Base-by-base conservation (phyloP, 2,113 vertebrate genomes). In the Leptocoma aspasia region DNA sequence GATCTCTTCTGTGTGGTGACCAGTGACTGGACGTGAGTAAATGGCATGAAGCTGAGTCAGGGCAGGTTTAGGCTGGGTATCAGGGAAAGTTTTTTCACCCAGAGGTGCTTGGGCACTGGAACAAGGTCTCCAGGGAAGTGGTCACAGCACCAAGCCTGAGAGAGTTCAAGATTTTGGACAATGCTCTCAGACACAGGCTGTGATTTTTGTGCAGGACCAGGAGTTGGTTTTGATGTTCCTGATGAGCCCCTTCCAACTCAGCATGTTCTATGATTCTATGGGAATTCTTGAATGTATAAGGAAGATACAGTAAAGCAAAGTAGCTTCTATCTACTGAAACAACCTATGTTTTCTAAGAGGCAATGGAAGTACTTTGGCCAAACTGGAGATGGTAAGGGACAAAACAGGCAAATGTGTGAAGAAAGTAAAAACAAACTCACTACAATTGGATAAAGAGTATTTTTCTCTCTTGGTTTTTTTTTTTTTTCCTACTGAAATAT, bases 1-100 rank as follows among this genome's bases (percentile, higher is more conserved):
- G 47, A 24, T 47, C 10, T n/a, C n/a, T 45, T 45, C 19, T 30
- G 7, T 56, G 11, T 26, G 30, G n/a, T 87, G 23, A n/a, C 1
- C 64, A 33, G 20, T 26, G 30, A 45, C 41, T 21, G 27, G 21
- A 60, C 0, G 0, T 3, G 5, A 54, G 6, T 10, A n/a, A 71
- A 35, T 17, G 30, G 13, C n/a, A 9, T 18, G 20, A 71, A 63
- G 26, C 11, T 56, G 30, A 10, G 16, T 31, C 8, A 41, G 49
- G 6, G 7, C 7, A 30, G 31, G 26, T 30, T 54, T 35, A 49
- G 30, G 26, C 9, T 79, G 57, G 4, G 6, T 15, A 30, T 17
- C 24, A 56, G 35, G 13, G 26, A 39, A 30, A 63, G 6, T 0
- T 2, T 54, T 3, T 56, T 30, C 19, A 11, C 10, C 7, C n/a